These are phyloP conservation scores for Steinernema carpocapsae DNA, from an alignment of 2,888 invertebrate species.

Conservation along the genomic window DNA sequence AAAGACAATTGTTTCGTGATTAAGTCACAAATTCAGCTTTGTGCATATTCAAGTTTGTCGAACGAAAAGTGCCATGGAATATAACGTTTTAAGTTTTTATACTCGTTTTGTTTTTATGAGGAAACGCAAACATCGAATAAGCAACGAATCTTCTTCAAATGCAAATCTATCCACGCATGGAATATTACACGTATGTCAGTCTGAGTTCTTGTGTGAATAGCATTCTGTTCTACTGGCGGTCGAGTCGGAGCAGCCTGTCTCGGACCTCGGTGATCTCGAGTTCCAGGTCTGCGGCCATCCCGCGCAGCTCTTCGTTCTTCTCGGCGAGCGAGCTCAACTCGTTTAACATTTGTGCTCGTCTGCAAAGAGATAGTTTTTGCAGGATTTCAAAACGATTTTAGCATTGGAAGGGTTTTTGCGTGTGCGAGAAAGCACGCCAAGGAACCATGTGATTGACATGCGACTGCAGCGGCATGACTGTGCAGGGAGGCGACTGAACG, in stretches of 20 bases:
- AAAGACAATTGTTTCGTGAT: no score
- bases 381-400: neutral
- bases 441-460: conserved; percentile 28
- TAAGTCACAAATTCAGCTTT: no score
- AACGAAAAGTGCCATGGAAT: no score
- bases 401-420: neutral
- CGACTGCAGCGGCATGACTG: neutral
- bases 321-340: conserved; percentile 8
- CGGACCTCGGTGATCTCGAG: conserved; percentile 10
- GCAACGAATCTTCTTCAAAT: neutral
- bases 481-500: conserved; percentile 10
- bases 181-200: conserved; percentile 15
- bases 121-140: neutral
- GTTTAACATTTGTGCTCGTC: conserved; percentile 1
- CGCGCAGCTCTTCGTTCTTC: neutral
- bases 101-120: neutral
- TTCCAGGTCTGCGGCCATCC: neutral
- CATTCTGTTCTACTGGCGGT: neutral
- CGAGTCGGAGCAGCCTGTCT: neutral
- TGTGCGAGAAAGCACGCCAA: neutral
- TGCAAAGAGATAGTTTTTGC: neutral
- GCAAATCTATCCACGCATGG: neutral
- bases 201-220: conserved; percentile 4
- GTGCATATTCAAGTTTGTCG: no score
- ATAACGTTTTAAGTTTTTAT: no score